Percentiles rank a stretch among this genome's conserved stretches.
Evolutionary conservation across 2,113 vertebrate genomes (phyloP).

Genomic region (Nibea coibor): DNA sequence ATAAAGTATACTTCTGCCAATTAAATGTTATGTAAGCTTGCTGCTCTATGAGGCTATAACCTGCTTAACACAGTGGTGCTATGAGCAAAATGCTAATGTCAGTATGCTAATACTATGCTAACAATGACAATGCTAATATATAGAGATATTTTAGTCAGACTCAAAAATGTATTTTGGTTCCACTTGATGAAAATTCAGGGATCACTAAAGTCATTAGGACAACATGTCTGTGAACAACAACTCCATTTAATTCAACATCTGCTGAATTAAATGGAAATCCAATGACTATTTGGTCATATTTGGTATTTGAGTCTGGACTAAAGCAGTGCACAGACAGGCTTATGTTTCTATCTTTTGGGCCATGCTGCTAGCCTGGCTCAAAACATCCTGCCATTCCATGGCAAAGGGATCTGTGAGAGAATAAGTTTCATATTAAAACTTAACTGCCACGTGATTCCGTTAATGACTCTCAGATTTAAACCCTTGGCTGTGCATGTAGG

Average conservation of each 20-base stretch:
- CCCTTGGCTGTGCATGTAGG: not conserved
- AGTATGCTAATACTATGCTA: not conserved
- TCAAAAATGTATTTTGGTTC: not conserved
- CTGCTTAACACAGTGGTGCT: no score
- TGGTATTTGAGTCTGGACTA: not conserved
- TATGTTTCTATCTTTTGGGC: not conserved
- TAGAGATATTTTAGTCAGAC: not conserved
- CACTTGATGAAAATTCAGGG: not conserved
- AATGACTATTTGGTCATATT: no score
- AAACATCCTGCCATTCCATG: not conserved
- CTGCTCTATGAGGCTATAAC: not conserved
- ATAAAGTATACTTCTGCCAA: no score
- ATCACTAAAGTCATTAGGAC: not conserved
- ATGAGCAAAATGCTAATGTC: not conserved
- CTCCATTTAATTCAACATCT: no score
- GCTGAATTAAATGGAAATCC: not conserved
- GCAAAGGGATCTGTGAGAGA: not conserved
- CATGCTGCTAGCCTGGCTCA: not conserved
- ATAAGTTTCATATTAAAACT: constrained; percentile 4
- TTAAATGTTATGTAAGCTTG: not conserved
- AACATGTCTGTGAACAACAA: not conserved
- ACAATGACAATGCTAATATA: not conserved
- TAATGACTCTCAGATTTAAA: constrained; percentile 28
- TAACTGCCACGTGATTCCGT: constrained; percentile 8
- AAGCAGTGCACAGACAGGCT: not conserved